Evolutionary conservation across 2,113 vertebrate species (phyloP).

Genomic region (Petaurus breviceps): DNA sequence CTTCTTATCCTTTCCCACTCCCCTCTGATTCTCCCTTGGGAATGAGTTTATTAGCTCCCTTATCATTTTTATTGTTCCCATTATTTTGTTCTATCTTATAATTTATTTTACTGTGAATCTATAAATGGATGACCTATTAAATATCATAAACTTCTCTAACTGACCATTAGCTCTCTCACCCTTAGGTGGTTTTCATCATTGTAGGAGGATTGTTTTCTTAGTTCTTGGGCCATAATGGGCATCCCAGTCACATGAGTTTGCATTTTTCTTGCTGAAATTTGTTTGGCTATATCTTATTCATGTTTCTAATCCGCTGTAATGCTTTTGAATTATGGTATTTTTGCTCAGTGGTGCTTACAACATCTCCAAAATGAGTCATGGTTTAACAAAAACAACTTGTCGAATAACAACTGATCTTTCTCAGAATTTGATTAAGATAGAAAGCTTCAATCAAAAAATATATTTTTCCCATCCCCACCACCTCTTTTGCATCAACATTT

Average conservation of each 20-base stretch:
- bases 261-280: constrained; percentile 50
- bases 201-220: constrained; percentile 43
- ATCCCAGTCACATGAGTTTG: constrained; percentile 51
- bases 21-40: neutral
- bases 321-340: constrained; percentile 55
- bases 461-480: neutral
- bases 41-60: constrained; percentile 19
- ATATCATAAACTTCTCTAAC: constrained; percentile 46
- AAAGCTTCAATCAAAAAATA: neutral
- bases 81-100: neutral
- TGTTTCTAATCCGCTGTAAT: constrained; percentile 48
- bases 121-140: neutral
- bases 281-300: neutral
- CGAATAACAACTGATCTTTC: constrained; percentile 40
- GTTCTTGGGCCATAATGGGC: constrained; percentile 17
- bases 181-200: constrained; percentile 56
- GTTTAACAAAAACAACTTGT: constrained; percentile 45
- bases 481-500: constrained; percentile 42
- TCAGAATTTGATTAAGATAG: constrained; percentile 53
- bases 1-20: neutral
- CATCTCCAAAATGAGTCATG: constrained; percentile 28
- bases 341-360: constrained; percentile 47
- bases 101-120: neutral
- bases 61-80: constrained; percentile 23
- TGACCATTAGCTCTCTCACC: constrained; percentile 53